These are phyloP conservation scores for Chrysogorgia sp. DNA, from an alignment of 92 coral and sea anemone genomes.

Conservation along the genomic window DNA sequence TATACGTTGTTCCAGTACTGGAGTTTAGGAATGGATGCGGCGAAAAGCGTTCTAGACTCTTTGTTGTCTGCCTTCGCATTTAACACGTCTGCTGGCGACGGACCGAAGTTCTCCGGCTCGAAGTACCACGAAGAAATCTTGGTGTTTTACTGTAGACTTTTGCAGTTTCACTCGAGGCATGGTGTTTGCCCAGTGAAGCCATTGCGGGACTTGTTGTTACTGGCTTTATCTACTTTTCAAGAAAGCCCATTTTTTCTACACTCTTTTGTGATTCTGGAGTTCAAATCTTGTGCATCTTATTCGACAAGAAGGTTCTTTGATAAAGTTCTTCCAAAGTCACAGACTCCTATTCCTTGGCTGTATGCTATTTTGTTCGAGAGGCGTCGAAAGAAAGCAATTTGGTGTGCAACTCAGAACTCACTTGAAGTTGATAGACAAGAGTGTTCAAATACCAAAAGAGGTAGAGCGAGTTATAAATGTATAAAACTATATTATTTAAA, in stretches of 20 bases:
- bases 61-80: slow-evolving; percentile 35
- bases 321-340: slow-evolving; percentile 58
- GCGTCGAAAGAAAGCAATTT: slow-evolving; percentile 60
- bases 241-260: slow-evolving; percentile 76
- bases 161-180: slow-evolving; percentile 64
- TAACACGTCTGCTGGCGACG: slow-evolving; percentile 22
- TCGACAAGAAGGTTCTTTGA: slow-evolving; percentile 84
- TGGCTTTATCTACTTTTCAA: slow-evolving; percentile 60
- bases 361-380: slow-evolving; percentile 78
- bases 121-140: slow-evolving; percentile 67
- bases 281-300: slow-evolving; percentile 77
- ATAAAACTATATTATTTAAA: too few species aligned
- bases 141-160: slow-evolving; percentile 64
- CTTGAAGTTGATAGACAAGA: not conserved
- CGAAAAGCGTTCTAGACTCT: slow-evolving; percentile 56
- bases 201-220: slow-evolving; percentile 21
- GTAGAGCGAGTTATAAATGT: too few species aligned
- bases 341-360: slow-evolving; percentile 82
- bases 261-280: slow-evolving; percentile 69
- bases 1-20: slow-evolving; percentile 80
- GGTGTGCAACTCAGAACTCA: slow-evolving; percentile 55
- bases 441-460: too few species aligned
- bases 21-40: slow-evolving; percentile 74
- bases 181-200: slow-evolving; percentile 66
- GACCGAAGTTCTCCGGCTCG: slow-evolving; percentile 21